Conservation (phyloP, 1,140 invertebrate species). For the Aphis gossypii region DNA sequence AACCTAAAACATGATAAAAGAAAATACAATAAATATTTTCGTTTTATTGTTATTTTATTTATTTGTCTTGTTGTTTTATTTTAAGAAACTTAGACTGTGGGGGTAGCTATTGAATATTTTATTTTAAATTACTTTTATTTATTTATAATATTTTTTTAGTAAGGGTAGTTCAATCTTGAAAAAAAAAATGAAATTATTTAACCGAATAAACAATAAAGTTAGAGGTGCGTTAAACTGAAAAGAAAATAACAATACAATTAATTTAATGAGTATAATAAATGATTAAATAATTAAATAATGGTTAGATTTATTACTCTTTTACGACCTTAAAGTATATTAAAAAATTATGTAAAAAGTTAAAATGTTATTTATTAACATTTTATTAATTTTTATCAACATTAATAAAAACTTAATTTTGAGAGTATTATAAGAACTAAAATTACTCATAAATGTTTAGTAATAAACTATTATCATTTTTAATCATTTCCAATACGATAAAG, state of each 20-base stretch:
- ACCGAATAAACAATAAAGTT: neutral
- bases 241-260: neutral
- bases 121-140: neutral
- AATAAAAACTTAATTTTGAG: neutral
- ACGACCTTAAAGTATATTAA: neutral
- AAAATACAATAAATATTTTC: no score
- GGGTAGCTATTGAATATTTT: neutral
- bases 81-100: no score
- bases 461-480: neutral
- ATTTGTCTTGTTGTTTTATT: no score
- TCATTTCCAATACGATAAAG: neutral
- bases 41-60: no score
- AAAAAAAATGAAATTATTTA: neutral
- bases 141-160: neutral
- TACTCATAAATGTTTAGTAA: neutral
- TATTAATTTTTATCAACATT: neutral
- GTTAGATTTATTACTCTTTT: slow-evolving; percentile 6
- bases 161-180: neutral
- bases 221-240: neutral
- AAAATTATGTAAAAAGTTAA: neutral
- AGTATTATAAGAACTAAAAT: neutral
- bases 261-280: neutral
- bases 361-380: neutral
- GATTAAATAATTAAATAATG: neutral
- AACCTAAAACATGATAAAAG: no score